Conservation (phyloP, 2,888 invertebrate genomes). For the Thereva unica region DNA sequence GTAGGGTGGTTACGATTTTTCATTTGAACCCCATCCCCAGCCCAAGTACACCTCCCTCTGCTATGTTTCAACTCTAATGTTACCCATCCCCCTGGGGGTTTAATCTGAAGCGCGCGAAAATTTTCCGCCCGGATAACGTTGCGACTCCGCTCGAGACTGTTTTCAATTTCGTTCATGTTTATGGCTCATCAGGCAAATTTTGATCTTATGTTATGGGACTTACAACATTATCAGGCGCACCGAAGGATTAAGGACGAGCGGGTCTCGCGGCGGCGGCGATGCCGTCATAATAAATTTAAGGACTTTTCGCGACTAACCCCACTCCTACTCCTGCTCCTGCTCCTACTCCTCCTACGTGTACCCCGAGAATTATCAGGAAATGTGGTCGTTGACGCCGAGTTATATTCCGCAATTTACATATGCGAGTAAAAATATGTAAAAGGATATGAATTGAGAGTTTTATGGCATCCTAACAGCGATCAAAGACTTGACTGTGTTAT, state of each 20-base stretch:
- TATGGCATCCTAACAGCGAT: too few species aligned
- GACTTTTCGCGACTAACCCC: background rate
- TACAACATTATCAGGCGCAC: background rate
- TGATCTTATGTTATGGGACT: conserved; percentile 19
- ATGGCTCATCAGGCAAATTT: conserved; percentile 28
- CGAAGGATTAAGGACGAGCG: conserved; percentile 22
- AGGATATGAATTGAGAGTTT: too few species aligned
- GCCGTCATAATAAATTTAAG: conserved; percentile 19
- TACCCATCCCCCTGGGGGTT: background rate
- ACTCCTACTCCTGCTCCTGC: too few species aligned
- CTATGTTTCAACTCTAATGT: too few species aligned
- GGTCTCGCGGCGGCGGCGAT: conserved; percentile 6
- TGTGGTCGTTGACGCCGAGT: too few species aligned
- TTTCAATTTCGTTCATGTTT: conserved; percentile 34
- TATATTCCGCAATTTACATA: too few species aligned
- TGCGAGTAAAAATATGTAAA: too few species aligned
- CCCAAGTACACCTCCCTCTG: too few species aligned
- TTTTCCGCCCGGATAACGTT: conserved; percentile 7
- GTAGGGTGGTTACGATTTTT: conserved; percentile 19
- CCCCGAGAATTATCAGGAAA: too few species aligned
- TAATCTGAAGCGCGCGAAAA: conserved; percentile 13
- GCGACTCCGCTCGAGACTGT: background rate
- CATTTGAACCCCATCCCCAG: background rate
- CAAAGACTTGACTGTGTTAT: too few species aligned
- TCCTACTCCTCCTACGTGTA: too few species aligned